A percentile compares a stretch with the other conserved stretches of the same genome.
These are phyloP conservation scores for Ramphastos sulfuratus DNA, from an alignment of 2,113 vertebrate genomes.

Conservation along the genomic window DNA sequence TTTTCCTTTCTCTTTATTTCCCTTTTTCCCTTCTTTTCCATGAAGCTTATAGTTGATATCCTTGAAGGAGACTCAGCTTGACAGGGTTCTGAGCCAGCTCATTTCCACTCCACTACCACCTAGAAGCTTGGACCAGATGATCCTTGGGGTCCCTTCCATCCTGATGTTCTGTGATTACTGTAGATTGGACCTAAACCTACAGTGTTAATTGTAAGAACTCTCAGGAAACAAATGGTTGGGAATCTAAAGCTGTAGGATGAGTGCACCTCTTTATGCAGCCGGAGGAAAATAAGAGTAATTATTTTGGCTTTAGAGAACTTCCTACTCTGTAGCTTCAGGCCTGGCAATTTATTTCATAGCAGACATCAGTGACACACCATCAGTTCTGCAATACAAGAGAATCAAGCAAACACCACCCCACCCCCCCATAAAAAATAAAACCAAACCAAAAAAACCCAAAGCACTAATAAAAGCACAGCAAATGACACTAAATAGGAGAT, in stretches of 20 bases:
- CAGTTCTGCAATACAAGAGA: background rate
- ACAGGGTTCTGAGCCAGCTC: too few relatives aligned
- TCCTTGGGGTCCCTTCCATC: too few relatives aligned
- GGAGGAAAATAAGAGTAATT: background rate
- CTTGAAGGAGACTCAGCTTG: too few relatives aligned
- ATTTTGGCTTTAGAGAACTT: background rate
- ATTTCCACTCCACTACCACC: too few relatives aligned
- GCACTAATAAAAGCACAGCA: background rate
- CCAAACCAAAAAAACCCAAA: background rate
- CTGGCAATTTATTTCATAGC: background rate
- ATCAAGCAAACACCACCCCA: too few relatives aligned
- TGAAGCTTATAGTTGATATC: background rate
- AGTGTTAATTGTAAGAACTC: background rate
- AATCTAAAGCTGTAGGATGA: background rate
- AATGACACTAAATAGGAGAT: background rate
- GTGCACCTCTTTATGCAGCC: background rate
- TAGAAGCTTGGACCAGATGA: too few relatives aligned
- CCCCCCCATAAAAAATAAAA: background rate
- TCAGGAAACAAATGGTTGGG: background rate
- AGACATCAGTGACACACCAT: background rate
- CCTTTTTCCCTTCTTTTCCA: background rate
- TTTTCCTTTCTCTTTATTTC: too few relatives aligned
- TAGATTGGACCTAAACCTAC: background rate
- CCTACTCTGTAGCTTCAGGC: background rate
- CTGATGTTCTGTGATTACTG: too few relatives aligned